phyloP scores from a whole-genome alignment of 2,113 vertebrate genomes.

The Neotragus moschatus region DNA sequence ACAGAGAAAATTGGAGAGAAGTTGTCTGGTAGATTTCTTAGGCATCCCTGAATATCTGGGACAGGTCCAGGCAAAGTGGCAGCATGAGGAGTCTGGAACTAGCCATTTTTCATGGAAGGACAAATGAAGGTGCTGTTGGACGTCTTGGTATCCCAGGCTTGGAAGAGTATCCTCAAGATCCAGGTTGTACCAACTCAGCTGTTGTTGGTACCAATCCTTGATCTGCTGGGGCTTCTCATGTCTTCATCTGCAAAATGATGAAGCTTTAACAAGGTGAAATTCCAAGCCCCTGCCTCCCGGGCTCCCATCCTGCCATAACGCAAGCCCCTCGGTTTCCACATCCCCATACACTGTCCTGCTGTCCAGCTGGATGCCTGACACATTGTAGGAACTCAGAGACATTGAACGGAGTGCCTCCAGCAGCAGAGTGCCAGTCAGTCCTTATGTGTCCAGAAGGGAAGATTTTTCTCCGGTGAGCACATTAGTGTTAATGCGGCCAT shows the following conservation, averaged over 20 bases:
- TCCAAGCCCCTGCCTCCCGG: not conserved
- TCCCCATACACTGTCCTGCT: not conserved
- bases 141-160: not conserved
- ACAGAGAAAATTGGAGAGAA: not conserved
- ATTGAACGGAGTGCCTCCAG: accelerated
- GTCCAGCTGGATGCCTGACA: not conserved
- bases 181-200: not conserved
- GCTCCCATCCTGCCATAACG: accelerated
- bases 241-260: not conserved
- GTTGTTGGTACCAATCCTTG: not conserved
- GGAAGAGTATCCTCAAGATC: not conserved
- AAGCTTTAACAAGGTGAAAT: not conserved
- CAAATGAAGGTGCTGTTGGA: not conserved
- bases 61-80: not conserved
- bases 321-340: not conserved
- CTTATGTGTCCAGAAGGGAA: accelerated
- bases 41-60: not conserved
- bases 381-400: not conserved
- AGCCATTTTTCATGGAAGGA: not conserved
- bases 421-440: accelerated
- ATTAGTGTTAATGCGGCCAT: accelerated
- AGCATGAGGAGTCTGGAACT: not conserved
- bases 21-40: not conserved
- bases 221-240: not conserved
- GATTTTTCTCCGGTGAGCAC: not conserved